Evolutionary conservation across 2,113 vertebrate species (phyloP).

Genomic region (Oreochromis spilurus): DNA sequence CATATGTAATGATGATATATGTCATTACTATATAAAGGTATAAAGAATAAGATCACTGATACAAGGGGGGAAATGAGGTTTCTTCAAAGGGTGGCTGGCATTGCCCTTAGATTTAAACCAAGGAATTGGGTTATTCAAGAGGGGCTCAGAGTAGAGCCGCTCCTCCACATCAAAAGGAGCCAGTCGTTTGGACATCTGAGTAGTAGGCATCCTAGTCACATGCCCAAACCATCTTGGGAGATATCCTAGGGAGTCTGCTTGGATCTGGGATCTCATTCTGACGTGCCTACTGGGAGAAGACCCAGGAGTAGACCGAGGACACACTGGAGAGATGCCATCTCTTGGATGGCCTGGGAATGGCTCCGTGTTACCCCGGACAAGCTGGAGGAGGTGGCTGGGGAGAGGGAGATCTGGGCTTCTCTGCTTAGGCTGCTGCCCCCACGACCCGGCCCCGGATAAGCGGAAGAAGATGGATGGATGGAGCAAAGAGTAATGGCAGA

Average conservation of each 20-base stretch:
- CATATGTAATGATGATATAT: background rate
- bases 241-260: background rate
- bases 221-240: background rate
- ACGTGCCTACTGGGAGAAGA: background rate
- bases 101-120: background rate
- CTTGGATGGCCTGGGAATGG: background rate
- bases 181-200: background rate
- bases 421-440: background rate
- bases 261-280: background rate
- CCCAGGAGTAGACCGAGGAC: background rate
- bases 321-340: background rate
- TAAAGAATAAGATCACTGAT: background rate
- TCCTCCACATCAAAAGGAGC: fast-evolving
- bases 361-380: background rate
- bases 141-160: background rate
- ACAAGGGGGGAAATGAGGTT: fast-evolving
- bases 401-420: background rate
- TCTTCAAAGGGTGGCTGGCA: background rate
- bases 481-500: background rate
- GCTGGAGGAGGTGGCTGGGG: background rate
- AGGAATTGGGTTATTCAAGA: background rate
- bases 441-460: fast-evolving
- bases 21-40: background rate
- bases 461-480: background rate
- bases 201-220: background rate